Conservation (phyloP, 1,140 invertebrate genomes). For the Phocides pigmalion region DNA sequence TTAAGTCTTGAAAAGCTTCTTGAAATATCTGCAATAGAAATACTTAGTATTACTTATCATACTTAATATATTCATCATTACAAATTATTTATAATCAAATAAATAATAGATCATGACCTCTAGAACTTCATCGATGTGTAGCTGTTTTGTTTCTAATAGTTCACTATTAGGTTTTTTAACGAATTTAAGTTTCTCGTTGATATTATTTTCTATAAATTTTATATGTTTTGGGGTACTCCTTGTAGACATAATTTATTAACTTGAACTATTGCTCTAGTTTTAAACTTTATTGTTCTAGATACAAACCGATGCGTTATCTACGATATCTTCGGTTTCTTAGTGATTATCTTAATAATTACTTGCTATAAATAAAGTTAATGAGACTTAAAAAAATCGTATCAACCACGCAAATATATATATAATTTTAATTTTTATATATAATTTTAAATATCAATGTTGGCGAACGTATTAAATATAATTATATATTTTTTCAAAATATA, state of each 20-base stretch:
- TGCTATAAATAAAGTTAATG: too few species aligned
- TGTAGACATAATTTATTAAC: slow-evolving; percentile 22
- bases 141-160: slow-evolving; percentile 60
- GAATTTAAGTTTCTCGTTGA: slow-evolving; percentile 53
- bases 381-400: too few species aligned
- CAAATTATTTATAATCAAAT: too few species aligned
- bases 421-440: too few species aligned
- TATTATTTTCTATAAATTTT: slow-evolving; percentile 57
- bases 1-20: slow-evolving; percentile 63
- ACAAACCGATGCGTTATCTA: slow-evolving; percentile 14
- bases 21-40: slow-evolving; percentile 15
- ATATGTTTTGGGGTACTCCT: slow-evolving; percentile 60
- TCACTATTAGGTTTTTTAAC: slow-evolving; percentile 58
- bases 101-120: slow-evolving; percentile 47
- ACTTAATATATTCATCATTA: too few species aligned
- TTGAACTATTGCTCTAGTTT: too few species aligned
- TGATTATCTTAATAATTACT: slow-evolving; percentile 47
- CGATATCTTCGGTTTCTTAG: slow-evolving; percentile 46
- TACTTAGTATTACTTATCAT: not conserved
- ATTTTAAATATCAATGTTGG: too few species aligned
- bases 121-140: slow-evolving; percentile 61
- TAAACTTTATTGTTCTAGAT: not conserved
- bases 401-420: too few species aligned
- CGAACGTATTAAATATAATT: too few species aligned
- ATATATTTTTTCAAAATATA: too few species aligned